Base-by-base conservation (phyloP, 2,888 invertebrate species). In the Tipula confusa region DNA sequence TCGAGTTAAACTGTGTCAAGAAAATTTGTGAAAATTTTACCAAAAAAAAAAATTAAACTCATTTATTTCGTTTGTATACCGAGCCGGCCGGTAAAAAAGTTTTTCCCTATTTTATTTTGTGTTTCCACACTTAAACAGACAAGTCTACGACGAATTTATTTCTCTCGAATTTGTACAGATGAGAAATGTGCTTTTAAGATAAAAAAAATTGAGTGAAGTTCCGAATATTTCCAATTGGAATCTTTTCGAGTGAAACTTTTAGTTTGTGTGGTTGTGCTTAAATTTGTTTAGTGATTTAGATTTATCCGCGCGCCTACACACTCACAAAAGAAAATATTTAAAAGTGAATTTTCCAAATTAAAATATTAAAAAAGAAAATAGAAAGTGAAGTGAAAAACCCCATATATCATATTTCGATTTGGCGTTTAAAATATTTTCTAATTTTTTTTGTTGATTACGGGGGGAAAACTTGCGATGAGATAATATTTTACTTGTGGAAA, bases 371-470 rank as follows among this genome's bases (percentile, higher is more conserved):
- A 38, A 24, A 9, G 1, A 64, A 64, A 43, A 64, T 24, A 64
- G 64, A 64, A 64, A 64, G 64, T 64, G 64, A 24, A 64, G 24
- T 64, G 64, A 64, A 64, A 64, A n/a, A n/a, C n/a, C n/a, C n/a
- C n/a, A n/a, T n/a, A n/a, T n/a, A n/a, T 24, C 24, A 43, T n/a
- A 9, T 11, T 43, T n/a, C 15, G 3, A n/a, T n/a, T 64, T 64
- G 18, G 18, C 11, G 64, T 24, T 7, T 64, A 24, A 9, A 64
- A 24, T 24, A n/a, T 43, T n/a, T 43, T 43, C n/a, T 43, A 9
- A 24, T 9, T 15, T 24, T 18, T 64, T 64, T 64, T 11, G 11
- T 24, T n/a, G n/a, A 11, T 64, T 64, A 24, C 9, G 24, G 24
- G 64, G n/a, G 64, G 24, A 64, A 64, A 64, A 64, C 24, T 64